Evolutionary conservation across 2,113 vertebrate species (phyloP).

Genomic region (Lagopus muta): DNA sequence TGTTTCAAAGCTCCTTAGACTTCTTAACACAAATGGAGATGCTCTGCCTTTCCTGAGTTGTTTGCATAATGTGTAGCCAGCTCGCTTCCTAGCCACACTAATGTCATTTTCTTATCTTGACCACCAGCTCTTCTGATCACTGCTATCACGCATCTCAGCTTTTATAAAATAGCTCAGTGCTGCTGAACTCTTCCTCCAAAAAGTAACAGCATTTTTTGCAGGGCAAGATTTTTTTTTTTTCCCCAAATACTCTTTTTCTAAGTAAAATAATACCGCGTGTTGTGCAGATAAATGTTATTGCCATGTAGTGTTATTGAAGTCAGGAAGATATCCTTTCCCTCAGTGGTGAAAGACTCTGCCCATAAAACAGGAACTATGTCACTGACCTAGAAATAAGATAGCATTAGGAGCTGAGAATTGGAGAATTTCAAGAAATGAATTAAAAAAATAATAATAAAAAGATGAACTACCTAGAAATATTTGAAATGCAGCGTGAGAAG

Average conservation of each 20-base stretch:
- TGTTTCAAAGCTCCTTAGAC: conserved; percentile 24
- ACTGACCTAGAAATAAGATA: background rate
- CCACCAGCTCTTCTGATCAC: background rate
- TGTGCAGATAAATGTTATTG: background rate
- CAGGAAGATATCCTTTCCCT: background rate
- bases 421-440: background rate
- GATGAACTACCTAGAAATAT: background rate
- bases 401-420: background rate
- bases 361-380: background rate
- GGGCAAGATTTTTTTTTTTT: background rate
- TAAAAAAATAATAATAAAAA: background rate
- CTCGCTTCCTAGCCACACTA: background rate
- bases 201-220: background rate
- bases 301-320: background rate
- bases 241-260: background rate
- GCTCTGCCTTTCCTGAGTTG: background rate
- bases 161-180: background rate
- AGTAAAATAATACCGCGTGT: fast-evolving
- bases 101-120: background rate
- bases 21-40: background rate
- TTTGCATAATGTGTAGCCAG: background rate
- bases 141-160: background rate
- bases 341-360: background rate
- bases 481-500: background rate
- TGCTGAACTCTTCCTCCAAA: background rate